Conservation (phyloP, 2,888 invertebrate genomes). For the Eurytoma adleriae region DNA sequence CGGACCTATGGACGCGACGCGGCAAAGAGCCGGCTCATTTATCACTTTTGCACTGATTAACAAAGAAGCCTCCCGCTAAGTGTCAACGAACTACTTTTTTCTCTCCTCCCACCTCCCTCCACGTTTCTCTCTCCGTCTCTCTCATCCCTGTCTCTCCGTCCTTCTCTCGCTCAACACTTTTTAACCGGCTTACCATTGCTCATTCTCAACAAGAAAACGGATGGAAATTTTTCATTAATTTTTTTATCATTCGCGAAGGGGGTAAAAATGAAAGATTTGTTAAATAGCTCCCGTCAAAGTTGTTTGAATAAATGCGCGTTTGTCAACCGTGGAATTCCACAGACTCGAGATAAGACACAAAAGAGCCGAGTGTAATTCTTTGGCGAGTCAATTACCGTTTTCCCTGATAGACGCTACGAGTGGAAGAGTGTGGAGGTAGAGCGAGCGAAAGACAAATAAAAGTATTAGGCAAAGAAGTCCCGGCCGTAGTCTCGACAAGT, state of each 20-base stretch:
- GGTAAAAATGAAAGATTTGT: neutral
- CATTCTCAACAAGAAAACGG: too few relatives aligned
- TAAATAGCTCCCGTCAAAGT: neutral
- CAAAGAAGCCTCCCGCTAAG: conserved; percentile 23
- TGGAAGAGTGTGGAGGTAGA: neutral
- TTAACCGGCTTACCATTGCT: too few relatives aligned
- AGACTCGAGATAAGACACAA: neutral
- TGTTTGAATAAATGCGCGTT: neutral
- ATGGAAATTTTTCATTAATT: too few relatives aligned
- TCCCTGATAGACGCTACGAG: conserved; percentile 6
- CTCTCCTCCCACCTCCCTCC: neutral
- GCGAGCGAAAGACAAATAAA: conserved; percentile 13
- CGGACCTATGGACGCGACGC: conserved; percentile 2
- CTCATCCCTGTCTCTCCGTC: too few relatives aligned
- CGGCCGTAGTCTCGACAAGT: neutral
- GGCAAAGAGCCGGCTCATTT: conserved; percentile 43
- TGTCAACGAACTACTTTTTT: neutral
- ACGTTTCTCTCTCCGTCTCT: too few relatives aligned
- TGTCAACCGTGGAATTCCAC: neutral
- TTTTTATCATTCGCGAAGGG: too few relatives aligned
- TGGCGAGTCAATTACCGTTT: conserved; percentile 41
- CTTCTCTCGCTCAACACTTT: too few relatives aligned
- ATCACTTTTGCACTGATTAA: conserved; percentile 22
- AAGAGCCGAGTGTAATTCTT: conserved; percentile 4
- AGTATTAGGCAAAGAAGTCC: conserved; percentile 3